Evolutionary conservation across 2,888 invertebrate genomes (phyloP).

Genomic region (Ctenicera cuprea): DNA sequence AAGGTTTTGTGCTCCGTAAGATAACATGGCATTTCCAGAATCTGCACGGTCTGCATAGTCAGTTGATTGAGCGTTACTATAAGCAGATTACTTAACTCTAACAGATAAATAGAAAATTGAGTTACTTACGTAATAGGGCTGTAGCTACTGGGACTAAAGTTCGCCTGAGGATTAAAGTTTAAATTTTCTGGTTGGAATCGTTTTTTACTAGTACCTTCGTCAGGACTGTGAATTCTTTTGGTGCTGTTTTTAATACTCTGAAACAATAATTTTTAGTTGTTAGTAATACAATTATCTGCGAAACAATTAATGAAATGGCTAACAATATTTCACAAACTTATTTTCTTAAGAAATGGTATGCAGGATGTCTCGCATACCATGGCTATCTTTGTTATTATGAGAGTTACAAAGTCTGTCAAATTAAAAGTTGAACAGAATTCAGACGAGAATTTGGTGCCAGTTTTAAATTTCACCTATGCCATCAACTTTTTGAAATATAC

Average conservation of each 20-base stretch:
- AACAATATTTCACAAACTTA: no score
- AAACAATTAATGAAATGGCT: no score
- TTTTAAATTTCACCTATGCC: no score
- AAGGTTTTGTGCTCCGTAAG: slow-evolving; percentile 47
- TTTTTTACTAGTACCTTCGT: neutral
- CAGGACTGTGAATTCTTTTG: slow-evolving; percentile 24
- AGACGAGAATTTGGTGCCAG: no score
- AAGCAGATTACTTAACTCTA: neutral
- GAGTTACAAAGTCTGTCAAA: no score
- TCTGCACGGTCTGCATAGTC: slow-evolving; percentile 67
- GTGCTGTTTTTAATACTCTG: slow-evolving; percentile 10
- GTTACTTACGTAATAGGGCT: slow-evolving; percentile 24
- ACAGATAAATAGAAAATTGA: neutral
- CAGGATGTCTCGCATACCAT: no score
- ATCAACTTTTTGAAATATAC: no score
- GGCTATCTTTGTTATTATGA: no score
- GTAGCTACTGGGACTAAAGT: slow-evolving; percentile 13
- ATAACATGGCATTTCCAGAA: slow-evolving; percentile 77
- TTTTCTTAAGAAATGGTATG: no score
- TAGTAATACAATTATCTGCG: no score
- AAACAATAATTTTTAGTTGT: neutral
- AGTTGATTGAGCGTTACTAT: slow-evolving; percentile 22
- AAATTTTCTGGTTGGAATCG: slow-evolving; percentile 20
- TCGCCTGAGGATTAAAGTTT: slow-evolving; percentile 3
- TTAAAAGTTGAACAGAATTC: no score